Evolutionary conservation across 2,888 invertebrate species (phyloP), one percentile per base, ranked within the genome.

Genomic region (Macroteleia sp.): DNA sequence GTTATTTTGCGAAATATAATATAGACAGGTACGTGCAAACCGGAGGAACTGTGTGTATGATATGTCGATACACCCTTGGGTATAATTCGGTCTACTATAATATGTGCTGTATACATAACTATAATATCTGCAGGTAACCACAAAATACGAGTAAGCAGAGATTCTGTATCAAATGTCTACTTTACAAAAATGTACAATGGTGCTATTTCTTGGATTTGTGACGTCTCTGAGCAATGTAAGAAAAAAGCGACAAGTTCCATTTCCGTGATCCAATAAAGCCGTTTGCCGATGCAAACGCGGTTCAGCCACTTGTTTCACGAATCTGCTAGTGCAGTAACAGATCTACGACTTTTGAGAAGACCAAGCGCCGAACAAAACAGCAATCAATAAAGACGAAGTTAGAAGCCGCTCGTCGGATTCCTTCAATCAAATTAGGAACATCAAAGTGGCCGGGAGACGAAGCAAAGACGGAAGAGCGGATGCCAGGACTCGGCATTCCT

Each of bases 341-440:
- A 41, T 54, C 56, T 75, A 56, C 70, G 75, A 70, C 69, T 79
- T 79, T 69, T 28, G 52, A 67, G 77, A 74, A 71, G 54, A 67
- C 57, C 44, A 62, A 76, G 69, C 67, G 77, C 42, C 70, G 88
- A 83, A 88, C 86, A 87, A 87, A 88, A 88, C 87, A 88, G 88
- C 88, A 90, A 90, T 91, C 90, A 88, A 90, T 90, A 90, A 88
- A 85, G 87, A 85, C 87, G 84, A 88, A 87, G 89, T 88, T 88
- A 85, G 84, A 82, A 90, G 85, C 84, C 86, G 87, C 87, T 88
- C 87, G 85, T 82, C 82, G 88, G 88, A 91, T 91, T 91, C 90
- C 87, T 91, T 91, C 91, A 91, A 91, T 91, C 90, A 90, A 91
- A 91, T 91, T 91, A 90, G 90, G 87, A 87, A 91, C 91, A 91